Percentiles rank a stretch among this genome's conserved stretches.
Conservation (phyloP, 2,888 invertebrate genomes). For the Cataglyphis livida region DNA sequence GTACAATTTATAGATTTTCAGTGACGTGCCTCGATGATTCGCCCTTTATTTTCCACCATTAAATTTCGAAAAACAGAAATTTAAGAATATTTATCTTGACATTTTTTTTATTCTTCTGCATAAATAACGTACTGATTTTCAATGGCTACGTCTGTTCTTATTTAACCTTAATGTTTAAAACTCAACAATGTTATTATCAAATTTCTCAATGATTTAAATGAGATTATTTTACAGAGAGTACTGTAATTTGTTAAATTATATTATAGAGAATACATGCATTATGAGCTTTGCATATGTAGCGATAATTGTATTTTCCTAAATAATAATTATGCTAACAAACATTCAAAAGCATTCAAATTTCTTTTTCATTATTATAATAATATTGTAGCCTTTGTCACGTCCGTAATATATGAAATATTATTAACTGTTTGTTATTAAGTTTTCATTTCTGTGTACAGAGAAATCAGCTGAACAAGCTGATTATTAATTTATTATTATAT, state of each 20-base stretch:
- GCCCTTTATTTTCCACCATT: slow-evolving; percentile 59
- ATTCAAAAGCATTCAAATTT: neutral
- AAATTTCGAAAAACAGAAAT: slow-evolving; percentile 35
- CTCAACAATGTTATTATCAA: neutral
- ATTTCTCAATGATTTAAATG: neutral
- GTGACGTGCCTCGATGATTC: slow-evolving; percentile 44
- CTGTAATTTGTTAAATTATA: neutral
- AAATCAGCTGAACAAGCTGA: neutral
- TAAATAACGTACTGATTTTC: neutral
- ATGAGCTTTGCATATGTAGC: neutral
- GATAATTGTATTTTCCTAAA: neutral
- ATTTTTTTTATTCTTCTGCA: neutral
- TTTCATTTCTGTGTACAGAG: neutral
- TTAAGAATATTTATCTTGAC: slow-evolving; percentile 43
- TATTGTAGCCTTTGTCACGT: neutral
- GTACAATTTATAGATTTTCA: slow-evolving; percentile 59
- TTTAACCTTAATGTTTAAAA: neutral
- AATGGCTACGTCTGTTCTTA: neutral
- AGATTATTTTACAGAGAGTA: neutral
- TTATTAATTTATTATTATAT: neutral
- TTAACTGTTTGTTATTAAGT: neutral
- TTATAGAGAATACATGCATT: neutral
- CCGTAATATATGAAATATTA: slow-evolving; percentile 2
- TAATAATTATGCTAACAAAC: neutral
- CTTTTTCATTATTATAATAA: neutral